phyloP scores from a whole-genome alignment of 1,140 invertebrate species.

The Trichonephila inaurata region DNA sequence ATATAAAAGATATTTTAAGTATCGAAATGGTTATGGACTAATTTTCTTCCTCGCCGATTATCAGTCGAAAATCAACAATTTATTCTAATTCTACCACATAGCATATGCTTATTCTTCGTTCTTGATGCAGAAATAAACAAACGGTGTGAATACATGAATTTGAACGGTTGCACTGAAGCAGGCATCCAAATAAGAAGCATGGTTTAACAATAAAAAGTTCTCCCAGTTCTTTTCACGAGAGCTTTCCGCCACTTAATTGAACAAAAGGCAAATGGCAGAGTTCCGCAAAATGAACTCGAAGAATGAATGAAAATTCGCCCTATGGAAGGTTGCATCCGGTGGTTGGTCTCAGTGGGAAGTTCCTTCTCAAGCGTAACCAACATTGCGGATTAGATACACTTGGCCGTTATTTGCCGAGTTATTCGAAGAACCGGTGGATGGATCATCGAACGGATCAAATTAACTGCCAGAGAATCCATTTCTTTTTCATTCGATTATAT shows the following conservation, averaged over 20 bases:
- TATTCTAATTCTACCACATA: background rate
- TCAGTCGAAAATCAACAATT: background rate
- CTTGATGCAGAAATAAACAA: background rate
- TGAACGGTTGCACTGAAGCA: background rate
- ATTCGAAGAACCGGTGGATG: background rate
- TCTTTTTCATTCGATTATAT: background rate
- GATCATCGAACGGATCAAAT: conserved; percentile 12
- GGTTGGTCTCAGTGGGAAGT: conserved; percentile 44
- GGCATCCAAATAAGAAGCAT: background rate
- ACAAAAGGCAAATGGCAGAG: conserved; percentile 48
- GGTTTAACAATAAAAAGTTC: background rate
- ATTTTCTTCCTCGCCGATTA: too few species aligned
- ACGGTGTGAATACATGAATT: background rate
- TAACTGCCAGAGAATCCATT: background rate
- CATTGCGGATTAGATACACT: conserved; percentile 58
- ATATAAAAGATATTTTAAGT: too few species aligned
- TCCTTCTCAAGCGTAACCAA: conserved; percentile 47
- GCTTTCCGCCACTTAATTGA: conserved; percentile 41
- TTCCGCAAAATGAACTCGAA: conserved; percentile 44
- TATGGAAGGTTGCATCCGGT: conserved; percentile 38
- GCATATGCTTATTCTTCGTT: background rate
- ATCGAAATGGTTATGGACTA: too few species aligned
- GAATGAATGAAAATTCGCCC: conserved; percentile 36
- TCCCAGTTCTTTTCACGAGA: background rate
- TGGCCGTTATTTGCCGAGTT: conserved; percentile 47